Conservation (phyloP, 2,888 invertebrate genomes). For the Drosophila lutescens region DNA sequence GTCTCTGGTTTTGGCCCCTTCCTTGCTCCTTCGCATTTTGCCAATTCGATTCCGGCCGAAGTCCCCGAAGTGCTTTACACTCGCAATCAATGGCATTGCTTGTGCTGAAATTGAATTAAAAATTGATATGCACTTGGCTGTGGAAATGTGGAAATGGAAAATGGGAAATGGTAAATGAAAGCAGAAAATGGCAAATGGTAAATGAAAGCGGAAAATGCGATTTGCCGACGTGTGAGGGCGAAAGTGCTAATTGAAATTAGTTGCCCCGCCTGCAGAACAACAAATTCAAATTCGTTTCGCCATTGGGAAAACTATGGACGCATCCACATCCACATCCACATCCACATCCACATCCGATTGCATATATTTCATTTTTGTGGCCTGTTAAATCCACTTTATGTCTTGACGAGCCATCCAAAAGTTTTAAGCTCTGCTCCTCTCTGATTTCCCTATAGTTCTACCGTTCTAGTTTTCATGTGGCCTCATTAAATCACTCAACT, state of each 20-base stretch:
- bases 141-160: conserved; percentile 1
- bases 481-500: conserved; percentile 1
- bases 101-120: conserved; percentile 58
- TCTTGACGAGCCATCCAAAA: conserved; percentile 15
- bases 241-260: conserved; percentile 41
- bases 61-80: conserved; percentile 31
- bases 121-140: conserved; percentile 43
- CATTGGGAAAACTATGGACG: conserved; percentile 3
- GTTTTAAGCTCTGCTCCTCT: conserved; percentile 5
- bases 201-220: conserved; percentile 4
- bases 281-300: conserved; percentile 23
- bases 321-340: not conserved
- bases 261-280: conserved; percentile 12
- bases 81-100: conserved; percentile 28
- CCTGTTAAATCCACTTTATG: conserved; percentile 5
- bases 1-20: not conserved
- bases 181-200: not conserved
- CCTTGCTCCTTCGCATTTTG: not conserved
- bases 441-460: not conserved
- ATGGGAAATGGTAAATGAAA: not conserved
- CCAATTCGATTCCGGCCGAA: conserved; percentile 27
- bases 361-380: conserved; percentile 2
- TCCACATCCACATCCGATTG: too few species aligned
- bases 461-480: not conserved
- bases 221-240: conserved; percentile 1